Evolutionary conservation across 2,797 vertebrate genomes (phyloP).

Genomic region (Enteromius argenteus): DNA sequence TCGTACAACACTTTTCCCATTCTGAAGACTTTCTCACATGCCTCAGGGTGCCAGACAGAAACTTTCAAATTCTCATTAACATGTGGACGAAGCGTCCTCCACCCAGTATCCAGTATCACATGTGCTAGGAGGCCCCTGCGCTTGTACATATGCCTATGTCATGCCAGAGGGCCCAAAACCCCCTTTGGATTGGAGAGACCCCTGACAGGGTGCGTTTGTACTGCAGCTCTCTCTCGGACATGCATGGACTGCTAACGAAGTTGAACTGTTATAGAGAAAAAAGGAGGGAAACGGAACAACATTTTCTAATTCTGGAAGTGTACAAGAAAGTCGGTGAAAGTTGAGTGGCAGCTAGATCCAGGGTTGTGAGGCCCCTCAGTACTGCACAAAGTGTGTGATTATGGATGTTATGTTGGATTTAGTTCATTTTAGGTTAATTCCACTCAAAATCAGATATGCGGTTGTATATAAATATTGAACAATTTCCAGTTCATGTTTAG

Average conservation of each 20-base stretch:
- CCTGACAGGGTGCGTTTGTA: conserved; percentile 70
- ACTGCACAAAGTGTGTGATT: not conserved
- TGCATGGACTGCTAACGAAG: conserved; percentile 71
- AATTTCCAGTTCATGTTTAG: not conserved
- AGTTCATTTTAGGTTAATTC: not conserved
- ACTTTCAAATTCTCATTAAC: not conserved
- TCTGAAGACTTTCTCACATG: not conserved
- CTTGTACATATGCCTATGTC: conserved; percentile 10
- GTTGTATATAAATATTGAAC: not conserved
- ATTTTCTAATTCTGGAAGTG: conserved; percentile 21
- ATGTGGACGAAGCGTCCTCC: not conserved
- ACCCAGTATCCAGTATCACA: conserved; percentile 33
- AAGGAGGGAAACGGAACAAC: conserved; percentile 16
- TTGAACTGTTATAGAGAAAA: conserved; percentile 56
- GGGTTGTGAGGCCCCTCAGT: conserved; percentile 1
- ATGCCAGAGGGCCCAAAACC: conserved; percentile 10
- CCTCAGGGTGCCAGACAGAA: not conserved
- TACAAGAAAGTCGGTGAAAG: conserved; percentile 48
- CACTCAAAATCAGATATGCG: not conserved
- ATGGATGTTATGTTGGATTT: not conserved
- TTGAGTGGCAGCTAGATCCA: conserved; percentile 39
- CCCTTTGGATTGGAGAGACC: conserved; percentile 47
- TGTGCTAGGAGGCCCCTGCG: conserved; percentile 12
- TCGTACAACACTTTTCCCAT: conserved; percentile 4
- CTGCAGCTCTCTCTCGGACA: conserved; percentile 60